A percentile compares a stretch with the other conserved stretches of the same genome.
phyloP scores from a whole-genome alignment of 2,797 vertebrate genomes.

The Gorsachius magnificus region DNA sequence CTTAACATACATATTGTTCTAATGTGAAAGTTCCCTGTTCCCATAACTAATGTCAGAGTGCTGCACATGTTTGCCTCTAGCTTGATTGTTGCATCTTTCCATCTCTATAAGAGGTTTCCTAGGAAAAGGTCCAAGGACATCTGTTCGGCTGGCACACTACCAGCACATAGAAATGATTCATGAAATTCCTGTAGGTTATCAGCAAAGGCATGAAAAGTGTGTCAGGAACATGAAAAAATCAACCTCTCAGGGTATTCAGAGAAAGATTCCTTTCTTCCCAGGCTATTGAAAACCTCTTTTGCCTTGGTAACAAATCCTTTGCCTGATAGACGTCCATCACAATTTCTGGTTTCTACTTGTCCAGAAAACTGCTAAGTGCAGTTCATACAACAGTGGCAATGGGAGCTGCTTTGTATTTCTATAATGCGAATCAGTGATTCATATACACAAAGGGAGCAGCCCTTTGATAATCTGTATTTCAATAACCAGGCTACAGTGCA shows the following conservation, averaged over 20 bases:
- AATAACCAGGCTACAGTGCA: background rate
- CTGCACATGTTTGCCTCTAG: background rate
- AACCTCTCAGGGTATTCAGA: background rate
- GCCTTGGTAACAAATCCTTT: background rate
- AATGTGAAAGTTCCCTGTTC: background rate
- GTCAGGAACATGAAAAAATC: slow-evolving; percentile 12
- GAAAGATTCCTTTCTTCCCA: slow-evolving; percentile 33
- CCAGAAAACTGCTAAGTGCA: background rate
- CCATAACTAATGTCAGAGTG: background rate
- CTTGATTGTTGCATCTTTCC: background rate
- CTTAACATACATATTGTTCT: background rate
- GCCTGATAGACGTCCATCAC: background rate
- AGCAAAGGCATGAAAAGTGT: background rate
- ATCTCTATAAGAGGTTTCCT: background rate
- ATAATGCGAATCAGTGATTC: background rate
- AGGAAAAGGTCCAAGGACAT: background rate
- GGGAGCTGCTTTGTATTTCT: background rate
- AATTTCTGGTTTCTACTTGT: background rate
- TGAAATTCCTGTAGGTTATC: slow-evolving; percentile 43
- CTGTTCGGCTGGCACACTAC: background rate
- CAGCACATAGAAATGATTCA: background rate
- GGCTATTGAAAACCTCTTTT: slow-evolving; percentile 26
- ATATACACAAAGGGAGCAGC: background rate
- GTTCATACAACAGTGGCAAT: background rate
- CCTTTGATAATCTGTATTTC: slow-evolving; percentile 11